These are phyloP conservation scores for Pyrgus malvae DNA, from an alignment of 2,888 invertebrate genomes.

Conservation along the genomic window DNA sequence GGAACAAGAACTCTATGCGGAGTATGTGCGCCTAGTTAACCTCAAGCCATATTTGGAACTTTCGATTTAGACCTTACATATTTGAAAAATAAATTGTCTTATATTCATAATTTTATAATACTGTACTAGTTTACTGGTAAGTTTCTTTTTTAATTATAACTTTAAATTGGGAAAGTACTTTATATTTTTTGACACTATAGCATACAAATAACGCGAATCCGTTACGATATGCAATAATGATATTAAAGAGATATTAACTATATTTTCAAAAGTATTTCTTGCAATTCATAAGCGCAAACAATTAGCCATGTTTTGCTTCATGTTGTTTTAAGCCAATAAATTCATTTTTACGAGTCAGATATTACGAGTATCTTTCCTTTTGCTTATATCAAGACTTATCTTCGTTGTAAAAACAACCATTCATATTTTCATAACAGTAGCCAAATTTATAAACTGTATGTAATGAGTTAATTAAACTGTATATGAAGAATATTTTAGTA, in stretches of 20 bases:
- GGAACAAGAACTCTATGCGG: background rate
- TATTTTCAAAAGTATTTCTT: slow-evolving; percentile 5
- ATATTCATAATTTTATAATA: no score
- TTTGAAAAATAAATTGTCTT: no score
- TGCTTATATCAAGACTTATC: slow-evolving; percentile 18
- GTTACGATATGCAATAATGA: slow-evolving; percentile 5
- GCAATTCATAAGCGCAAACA: slow-evolving; percentile 15
- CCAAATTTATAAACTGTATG: slow-evolving; percentile 23
- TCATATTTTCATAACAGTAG: slow-evolving; percentile 15
- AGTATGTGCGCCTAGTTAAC: slow-evolving; percentile 64
- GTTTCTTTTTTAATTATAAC: no score
- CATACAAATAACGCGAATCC: background rate
- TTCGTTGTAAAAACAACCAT: slow-evolving; percentile 18
- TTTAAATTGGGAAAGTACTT: no score
- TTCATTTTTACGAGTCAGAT: slow-evolving; percentile 24
- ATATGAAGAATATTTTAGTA: background rate
- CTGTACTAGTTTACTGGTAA: no score
- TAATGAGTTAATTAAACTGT: slow-evolving; percentile 16
- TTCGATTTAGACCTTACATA: slow-evolving; percentile 40
- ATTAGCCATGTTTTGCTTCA: slow-evolving; percentile 9
- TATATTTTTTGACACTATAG: no score
- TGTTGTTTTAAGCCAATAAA: slow-evolving; percentile 24
- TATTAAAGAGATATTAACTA: slow-evolving; percentile 10
- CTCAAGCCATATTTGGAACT: slow-evolving; percentile 71
- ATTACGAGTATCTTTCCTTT: slow-evolving; percentile 17